phyloP scores from a whole-genome alignment of 2,888 invertebrate genomes.

The Adela reaumurella region DNA sequence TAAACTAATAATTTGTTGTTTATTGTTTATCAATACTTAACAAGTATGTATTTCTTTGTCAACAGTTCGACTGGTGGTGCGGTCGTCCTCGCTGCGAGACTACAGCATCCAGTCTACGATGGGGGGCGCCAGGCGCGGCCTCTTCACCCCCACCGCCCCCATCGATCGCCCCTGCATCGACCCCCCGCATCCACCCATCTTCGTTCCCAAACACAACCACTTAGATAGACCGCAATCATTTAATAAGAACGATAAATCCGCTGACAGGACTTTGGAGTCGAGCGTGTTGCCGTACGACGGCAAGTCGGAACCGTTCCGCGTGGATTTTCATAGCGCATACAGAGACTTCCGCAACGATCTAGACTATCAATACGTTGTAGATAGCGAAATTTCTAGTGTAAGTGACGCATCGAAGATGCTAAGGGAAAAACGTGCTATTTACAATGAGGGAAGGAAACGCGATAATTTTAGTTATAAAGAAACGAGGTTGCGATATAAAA shows the following conservation, averaged over 20 bases:
- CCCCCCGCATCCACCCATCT: slow-evolving; percentile 30
- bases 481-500: too few species aligned
- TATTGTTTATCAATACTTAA: too few species aligned
- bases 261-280: too few species aligned
- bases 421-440: too few species aligned
- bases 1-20: too few species aligned
- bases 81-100: slow-evolving; percentile 23
- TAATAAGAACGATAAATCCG: too few species aligned
- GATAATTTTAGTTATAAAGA: too few species aligned
- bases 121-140: slow-evolving; percentile 33
- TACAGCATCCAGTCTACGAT: slow-evolving; percentile 40
- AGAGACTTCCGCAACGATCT: background rate
- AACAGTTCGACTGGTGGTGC: background rate
- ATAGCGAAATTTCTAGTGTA: background rate
- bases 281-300: background rate
- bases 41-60: background rate
- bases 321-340: background rate
- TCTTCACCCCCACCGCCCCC: slow-evolving; percentile 40
- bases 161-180: slow-evolving; percentile 33
- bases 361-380: background rate
- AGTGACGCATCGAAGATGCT: too few species aligned
- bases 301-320: background rate
- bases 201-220: slow-evolving; percentile 27
- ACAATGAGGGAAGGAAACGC: too few species aligned
- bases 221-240: too few species aligned